Evolutionary conservation across 2,888 invertebrate species (phyloP), one percentile per base, ranked within the genome.

Genomic region (Drosophila atripex): DNA sequence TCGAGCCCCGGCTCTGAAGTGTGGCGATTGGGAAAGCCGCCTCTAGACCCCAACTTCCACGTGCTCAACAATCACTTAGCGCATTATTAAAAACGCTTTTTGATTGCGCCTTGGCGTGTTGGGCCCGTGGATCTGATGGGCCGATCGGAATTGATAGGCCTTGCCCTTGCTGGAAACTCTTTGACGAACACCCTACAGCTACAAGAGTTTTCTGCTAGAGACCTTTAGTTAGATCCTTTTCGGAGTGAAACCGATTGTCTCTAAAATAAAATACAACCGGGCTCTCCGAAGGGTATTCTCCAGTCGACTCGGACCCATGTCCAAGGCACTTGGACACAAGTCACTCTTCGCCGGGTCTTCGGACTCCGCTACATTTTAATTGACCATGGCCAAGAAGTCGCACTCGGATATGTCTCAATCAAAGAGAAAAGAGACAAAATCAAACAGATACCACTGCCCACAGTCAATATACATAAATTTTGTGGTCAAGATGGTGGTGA

Each of bases 81-180:
- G 84, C 88, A 85, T 88, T 88, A 87, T 84, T 84, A 85, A 88
- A 84, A 84, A 88, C 76, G 84, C 87, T 84, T 88, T 80, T 88
- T 83, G 82, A 82, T 82, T 88, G 87, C 88, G 78, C 78, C 84
- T 88, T 82, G 80, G 87, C 87, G 80, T 88, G 88, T 71, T 70
- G 61, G 64, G 49, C 49, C 28, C 21, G 6, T 30, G 43, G 41
- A 38, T 30, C 9, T 18, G 30, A 16, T 12, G 21, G 32, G 16
- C 41, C 32, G 68, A 75, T 75, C 75, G 82, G 72, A 84, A 88
- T 86, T 66, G 78, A 83, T 83, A 88, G 87, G 84, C 84, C 78
- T 77, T 56, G 71, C 75, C 35, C n/a, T 3, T 28, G 9, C 5
- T 28, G 9, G 30, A 21, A 14, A 52, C 55, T 38, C 25, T 52